phyloP scores from a whole-genome alignment of 1,140 invertebrate genomes.

The Orius insidiosus region DNA sequence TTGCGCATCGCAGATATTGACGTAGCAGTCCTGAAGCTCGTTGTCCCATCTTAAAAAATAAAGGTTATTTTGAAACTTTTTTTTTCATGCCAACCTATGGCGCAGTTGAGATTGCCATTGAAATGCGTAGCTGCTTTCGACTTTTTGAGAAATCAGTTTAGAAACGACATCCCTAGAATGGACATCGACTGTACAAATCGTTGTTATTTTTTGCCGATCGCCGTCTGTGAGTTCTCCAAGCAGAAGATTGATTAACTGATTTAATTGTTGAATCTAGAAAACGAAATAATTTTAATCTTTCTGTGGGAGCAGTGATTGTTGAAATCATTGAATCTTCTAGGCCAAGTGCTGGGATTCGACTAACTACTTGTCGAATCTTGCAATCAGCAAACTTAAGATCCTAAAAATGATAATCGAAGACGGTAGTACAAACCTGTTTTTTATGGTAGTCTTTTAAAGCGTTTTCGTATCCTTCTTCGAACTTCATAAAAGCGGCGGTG shows the following conservation, averaged over 20 bases:
- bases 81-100: too few relatives aligned
- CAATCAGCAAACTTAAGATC: too few relatives aligned
- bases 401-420: too few relatives aligned
- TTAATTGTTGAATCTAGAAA: conserved; percentile 50
- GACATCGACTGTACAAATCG: conserved; percentile 87
- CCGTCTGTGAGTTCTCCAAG: conserved; percentile 60
- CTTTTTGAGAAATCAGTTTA: conserved; percentile 63
- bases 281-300: background rate
- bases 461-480: conserved; percentile 89
- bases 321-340: too few relatives aligned
- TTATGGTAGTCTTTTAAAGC: conserved; percentile 84
- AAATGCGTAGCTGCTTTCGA: conserved; percentile 66
- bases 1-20: conserved; percentile 80
- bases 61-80: too few relatives aligned
- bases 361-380: too few relatives aligned
- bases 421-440: conserved; percentile 68
- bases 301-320: too few relatives aligned
- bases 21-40: conserved; percentile 65
- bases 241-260: conserved; percentile 55
- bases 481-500: conserved; percentile 65
- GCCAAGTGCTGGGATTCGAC: too few relatives aligned
- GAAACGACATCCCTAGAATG: conserved; percentile 75
- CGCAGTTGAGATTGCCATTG: conserved; percentile 83
- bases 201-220: conserved; percentile 90
- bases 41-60: conserved; percentile 56